Percentiles rank a stretch among this genome's conserved stretches.
phyloP scores from a whole-genome alignment of 2,797 vertebrate species.

The Vipera latastei region DNA sequence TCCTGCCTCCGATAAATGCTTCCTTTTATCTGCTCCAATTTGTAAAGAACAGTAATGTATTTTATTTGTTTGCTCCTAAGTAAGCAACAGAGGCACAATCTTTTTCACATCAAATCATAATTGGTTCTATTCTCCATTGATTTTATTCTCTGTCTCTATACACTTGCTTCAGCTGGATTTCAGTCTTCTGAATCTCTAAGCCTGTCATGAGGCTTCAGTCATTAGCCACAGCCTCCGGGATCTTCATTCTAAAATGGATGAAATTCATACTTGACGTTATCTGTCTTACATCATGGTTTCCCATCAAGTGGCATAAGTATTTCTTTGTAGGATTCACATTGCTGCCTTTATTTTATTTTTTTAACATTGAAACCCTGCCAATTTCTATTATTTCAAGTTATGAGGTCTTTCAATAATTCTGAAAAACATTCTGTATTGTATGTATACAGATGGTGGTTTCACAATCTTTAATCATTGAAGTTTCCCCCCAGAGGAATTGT shows the following conservation, averaged over 20 bases:
- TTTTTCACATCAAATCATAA: neutral
- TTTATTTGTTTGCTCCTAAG: neutral
- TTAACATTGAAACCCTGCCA: neutral
- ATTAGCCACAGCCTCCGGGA: neutral
- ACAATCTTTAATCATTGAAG: slow-evolving; percentile 1
- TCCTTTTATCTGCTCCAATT: slow-evolving; percentile 4
- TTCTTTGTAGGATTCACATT: neutral
- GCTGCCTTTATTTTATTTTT: neutral
- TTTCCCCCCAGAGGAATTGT: neutral
- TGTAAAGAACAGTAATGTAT: neutral
- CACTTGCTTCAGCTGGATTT: neutral
- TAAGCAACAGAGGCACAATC: neutral
- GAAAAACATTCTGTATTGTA: neutral
- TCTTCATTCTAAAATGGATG: neutral
- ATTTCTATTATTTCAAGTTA: neutral
- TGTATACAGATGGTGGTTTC: neutral
- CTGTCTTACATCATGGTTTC: neutral
- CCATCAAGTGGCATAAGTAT: neutral
- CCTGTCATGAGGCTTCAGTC: neutral
- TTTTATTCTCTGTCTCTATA: neutral
- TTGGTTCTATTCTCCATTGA: neutral
- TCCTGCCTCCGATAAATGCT: neutral
- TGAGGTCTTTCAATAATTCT: neutral
- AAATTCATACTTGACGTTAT: neutral
- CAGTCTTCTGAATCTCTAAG: neutral